Evolutionary conservation across 2,797 vertebrate species (phyloP), one percentile per base, ranked within the genome.

Genomic region (Ctenopoma kingsleyae): DNA sequence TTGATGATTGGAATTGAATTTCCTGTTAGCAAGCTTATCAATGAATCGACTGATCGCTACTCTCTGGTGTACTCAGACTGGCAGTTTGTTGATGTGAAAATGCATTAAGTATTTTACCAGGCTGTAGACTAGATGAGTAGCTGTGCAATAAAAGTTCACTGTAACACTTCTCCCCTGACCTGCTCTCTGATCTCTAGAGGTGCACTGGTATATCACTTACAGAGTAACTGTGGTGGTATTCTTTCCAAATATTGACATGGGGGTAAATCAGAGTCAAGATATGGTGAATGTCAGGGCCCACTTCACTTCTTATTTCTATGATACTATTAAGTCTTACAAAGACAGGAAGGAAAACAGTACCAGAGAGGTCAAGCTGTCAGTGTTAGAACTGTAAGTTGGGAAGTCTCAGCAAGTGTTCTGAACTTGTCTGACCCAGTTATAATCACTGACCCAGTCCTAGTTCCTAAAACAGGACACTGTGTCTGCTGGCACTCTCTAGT

Each of bases 351-450:
- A 67, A 73, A 62, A 40, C 7, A 5, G 46, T 22, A 27, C 19
- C 54, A 57, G 17, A 49, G 23, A 40, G 52, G 43, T 63, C 35
- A 59, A 22, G 20, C 59, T 54, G 32, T 8, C 43, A 30, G 63
- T n/a, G 40, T 43, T 62, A 22, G 58, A 56, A 19, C 56, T 71
- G 5, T 20, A 62, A 25, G 52, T 73, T 65, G 40, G 30, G 41
- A 67, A 49, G 71, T 83, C 49, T 72, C 27, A 77, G 27, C 23
- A 49, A 74, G 58, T 32, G 52, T 19, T 78, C 65, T 70, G 64
- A 71, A 74, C 61, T 62, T 54, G 41, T 66, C 41, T 77, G 78
- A 73, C 71, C 75, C 61, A 78, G 25, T 83, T 83, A 65, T 32
- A 56, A 63, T 55, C 55, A 68, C 58, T 82, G 80, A 76, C 72